phyloP scores from a whole-genome alignment of 2,888 invertebrate species.

The Lasioglossum zephyrum region DNA sequence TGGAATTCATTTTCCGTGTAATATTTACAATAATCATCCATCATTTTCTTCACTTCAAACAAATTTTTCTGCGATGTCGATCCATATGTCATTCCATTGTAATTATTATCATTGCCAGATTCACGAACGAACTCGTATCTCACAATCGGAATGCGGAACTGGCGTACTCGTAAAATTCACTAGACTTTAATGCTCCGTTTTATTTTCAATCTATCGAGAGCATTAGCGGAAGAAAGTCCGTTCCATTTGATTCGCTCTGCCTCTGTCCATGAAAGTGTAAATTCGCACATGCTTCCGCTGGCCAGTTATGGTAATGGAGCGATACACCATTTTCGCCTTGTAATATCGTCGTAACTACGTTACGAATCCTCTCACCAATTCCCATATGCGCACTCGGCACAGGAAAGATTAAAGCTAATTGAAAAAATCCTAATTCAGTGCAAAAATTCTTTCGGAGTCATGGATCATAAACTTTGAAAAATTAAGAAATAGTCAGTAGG shows the following conservation, averaged over 20 bases:
- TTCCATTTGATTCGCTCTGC: not conserved
- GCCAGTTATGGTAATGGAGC: not conserved
- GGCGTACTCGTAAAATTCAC: not conserved
- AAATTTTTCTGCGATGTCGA: not conserved
- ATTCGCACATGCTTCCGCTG: not conserved
- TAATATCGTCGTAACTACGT: not conserved
- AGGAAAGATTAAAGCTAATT: not conserved
- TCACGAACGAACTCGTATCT: not conserved
- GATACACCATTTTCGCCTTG: not conserved
- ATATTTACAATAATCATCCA: not conserved
- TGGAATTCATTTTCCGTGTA: not conserved
- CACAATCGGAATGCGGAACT: not conserved
- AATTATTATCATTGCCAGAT: not conserved
- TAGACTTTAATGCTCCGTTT: not conserved
- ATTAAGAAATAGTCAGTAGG: not conserved
- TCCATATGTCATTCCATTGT: not conserved
- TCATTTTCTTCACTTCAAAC: not conserved
- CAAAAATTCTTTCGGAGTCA: not conserved
- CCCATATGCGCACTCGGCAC: not conserved
- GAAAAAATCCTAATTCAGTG: not conserved
- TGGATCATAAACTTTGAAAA: not conserved
- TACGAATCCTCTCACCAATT: not conserved
- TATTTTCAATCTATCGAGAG: not conserved
- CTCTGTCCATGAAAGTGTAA: not conserved
- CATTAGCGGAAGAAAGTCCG: constrained; percentile 4